Percentiles rank a stretch among this genome's conserved stretches.
Evolutionary conservation across 2,113 vertebrate species (phyloP).

Genomic region (Rousettus leschenaultii): DNA sequence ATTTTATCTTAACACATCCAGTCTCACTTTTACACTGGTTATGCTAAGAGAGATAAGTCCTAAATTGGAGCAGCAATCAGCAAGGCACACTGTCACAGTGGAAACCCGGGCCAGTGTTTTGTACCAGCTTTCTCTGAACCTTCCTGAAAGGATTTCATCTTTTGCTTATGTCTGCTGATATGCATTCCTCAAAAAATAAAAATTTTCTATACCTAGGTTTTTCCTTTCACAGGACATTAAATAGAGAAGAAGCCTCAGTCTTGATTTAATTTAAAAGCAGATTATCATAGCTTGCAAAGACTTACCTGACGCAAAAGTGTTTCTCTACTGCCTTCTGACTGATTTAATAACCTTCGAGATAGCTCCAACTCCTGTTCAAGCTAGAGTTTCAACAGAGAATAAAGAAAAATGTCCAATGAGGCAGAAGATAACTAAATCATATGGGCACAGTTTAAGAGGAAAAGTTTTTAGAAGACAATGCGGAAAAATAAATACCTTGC

Average conservation of each 20-base stretch:
- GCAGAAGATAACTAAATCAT: conserved; percentile 25
- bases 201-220: neutral
- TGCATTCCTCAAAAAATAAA: neutral
- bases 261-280: conserved; percentile 37
- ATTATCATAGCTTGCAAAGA: conserved; percentile 42
- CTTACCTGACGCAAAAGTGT: conserved; percentile 90
- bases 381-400: conserved; percentile 74
- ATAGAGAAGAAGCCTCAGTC: neutral
- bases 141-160: conserved; percentile 27
- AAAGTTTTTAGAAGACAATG: conserved; percentile 10
- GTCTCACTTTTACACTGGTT: conserved; percentile 28
- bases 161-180: conserved; percentile 34
- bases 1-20: conserved; percentile 46
- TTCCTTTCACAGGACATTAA: conserved; percentile 21
- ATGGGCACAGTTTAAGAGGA: neutral
- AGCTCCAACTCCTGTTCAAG: conserved; percentile 89
- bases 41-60: conserved; percentile 38
- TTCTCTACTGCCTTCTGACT: conserved; percentile 90
- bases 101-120: neutral
- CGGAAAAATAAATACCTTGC: neutral
- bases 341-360: conserved; percentile 83
- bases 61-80: neutral
- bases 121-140: neutral
- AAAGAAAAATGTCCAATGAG: conserved; percentile 42
- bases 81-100: conserved; percentile 13